Base-by-base conservation (phyloP, 2,888 invertebrate species). In the Drymonia ruficornis region DNA sequence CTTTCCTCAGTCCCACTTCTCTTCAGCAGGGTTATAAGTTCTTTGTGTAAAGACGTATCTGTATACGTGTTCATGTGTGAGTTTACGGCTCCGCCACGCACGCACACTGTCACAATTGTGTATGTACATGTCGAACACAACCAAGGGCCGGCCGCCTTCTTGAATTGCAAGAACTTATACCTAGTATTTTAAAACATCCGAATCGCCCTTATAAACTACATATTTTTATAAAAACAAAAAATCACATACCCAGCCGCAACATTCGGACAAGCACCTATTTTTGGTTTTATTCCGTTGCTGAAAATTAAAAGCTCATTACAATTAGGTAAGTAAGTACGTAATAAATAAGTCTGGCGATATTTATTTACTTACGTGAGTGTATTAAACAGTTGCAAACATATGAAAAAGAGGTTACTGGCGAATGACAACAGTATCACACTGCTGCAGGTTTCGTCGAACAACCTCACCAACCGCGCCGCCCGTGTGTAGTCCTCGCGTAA, bases 311-410 rank as follows among this genome's bases (percentile, higher is more conserved):
- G n/a, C n/a, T 9, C n/a, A n/a, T 36, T 36, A n/a, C n/a, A 36
- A 11, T 9, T 36, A 13, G 4, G 3, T 6, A 36, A 36, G 9
- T n/a, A n/a, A n/a, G 11, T 11, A 31, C 11, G 11, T 11, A 1
- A 31, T 2, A 31, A 31, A 31, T 11, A 31, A 31, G 31, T 11
- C 31, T 23, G 23, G n/a, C n/a, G n/a, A n/a, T n/a, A n/a, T n/a
- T n/a, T n/a, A 11, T 6, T n/a, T 36, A 75, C 93, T 91, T 84
- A 95, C 95, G 91, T 89, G 54, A 95, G 86, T 49, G 94, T 92
- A 73, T 95, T 93, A 69, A 94, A 95, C 13, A 96, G 84, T 67
- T 96, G 95, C 46, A 95, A 89, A 58, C 96, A 95, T 59, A 96
- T 94, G 75, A 95, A 96, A 76, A 95, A 95, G 49, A 96, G 89